These are phyloP conservation scores for Oxycera nigricornis DNA, from an alignment of 2,888 invertebrate species.

Conservation along the genomic window DNA sequence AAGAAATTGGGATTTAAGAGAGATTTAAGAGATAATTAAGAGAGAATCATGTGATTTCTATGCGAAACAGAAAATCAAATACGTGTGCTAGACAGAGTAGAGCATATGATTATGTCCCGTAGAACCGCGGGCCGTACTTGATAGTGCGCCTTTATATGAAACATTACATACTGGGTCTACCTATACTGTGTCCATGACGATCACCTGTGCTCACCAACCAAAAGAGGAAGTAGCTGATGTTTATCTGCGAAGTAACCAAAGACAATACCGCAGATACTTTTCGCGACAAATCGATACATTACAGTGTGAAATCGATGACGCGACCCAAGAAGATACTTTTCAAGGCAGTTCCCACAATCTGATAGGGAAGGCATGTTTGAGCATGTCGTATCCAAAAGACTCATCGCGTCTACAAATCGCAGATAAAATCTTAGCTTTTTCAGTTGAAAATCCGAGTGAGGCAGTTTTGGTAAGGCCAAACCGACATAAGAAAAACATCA, in stretches of 20 bases:
- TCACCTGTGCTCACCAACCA: slow-evolving; percentile 4
- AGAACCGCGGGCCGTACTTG: too few species aligned
- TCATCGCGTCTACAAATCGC: background rate
- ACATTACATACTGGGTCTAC: too few species aligned
- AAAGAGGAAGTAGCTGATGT: slow-evolving; percentile 16
- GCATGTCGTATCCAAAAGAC: background rate
- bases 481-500: too few species aligned
- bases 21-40: too few species aligned
- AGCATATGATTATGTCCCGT: too few species aligned
- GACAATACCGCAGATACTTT: slow-evolving; percentile 2
- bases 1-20: too few species aligned
- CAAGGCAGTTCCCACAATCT: slow-evolving; percentile 22
- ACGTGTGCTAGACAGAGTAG: too few species aligned
- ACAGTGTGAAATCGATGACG: slow-evolving; percentile 15
- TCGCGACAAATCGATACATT: slow-evolving; percentile 23
- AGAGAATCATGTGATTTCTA: too few species aligned
- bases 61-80: too few species aligned
- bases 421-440: background rate
- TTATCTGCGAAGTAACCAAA: slow-evolving; percentile 5
- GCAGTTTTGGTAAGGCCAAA: too few species aligned
- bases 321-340: slow-evolving; percentile 6
- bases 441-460: background rate
- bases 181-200: too few species aligned
- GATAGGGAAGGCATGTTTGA: background rate
- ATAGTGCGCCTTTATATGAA: too few species aligned